Conservation (phyloP, 2,797 vertebrate species). For the Hylomyscus alleni region DNA sequence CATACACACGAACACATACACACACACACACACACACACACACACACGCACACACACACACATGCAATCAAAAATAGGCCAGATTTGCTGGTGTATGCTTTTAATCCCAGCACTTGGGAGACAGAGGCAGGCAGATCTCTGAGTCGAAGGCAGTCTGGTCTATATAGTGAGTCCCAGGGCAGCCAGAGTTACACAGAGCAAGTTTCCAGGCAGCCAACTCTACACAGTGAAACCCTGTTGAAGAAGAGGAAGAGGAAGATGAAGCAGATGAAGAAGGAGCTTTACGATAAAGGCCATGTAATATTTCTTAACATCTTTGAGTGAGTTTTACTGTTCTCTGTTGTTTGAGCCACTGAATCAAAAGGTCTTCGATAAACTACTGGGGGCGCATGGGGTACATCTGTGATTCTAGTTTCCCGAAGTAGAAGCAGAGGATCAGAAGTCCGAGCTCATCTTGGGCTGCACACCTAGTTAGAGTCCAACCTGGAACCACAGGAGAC, state of each 20-base stretch:
- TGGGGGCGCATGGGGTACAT: background rate
- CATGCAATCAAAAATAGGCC: no score
- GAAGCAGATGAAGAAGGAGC: background rate
- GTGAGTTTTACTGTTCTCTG: background rate
- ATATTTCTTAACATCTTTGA: background rate
- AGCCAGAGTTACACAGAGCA: background rate
- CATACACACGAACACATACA: no score
- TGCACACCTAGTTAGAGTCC: background rate
- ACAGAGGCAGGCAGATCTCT: background rate
- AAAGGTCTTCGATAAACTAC: background rate
- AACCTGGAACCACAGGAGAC: background rate
- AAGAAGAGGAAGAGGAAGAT: background rate
- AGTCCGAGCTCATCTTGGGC: background rate
- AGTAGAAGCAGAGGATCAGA: background rate
- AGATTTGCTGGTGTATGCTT: background rate
- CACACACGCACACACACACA: no score
- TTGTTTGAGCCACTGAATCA: background rate
- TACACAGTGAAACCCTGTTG: background rate
- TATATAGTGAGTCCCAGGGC: background rate
- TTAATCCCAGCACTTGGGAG: background rate
- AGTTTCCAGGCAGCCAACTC: no score
- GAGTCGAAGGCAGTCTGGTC: background rate
- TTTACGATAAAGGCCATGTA: background rate
- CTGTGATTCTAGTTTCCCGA: background rate
- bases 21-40: no score